Conservation (phyloP, 64 coral and sea anemone genomes). For the Orbicella faveolata region DNA sequence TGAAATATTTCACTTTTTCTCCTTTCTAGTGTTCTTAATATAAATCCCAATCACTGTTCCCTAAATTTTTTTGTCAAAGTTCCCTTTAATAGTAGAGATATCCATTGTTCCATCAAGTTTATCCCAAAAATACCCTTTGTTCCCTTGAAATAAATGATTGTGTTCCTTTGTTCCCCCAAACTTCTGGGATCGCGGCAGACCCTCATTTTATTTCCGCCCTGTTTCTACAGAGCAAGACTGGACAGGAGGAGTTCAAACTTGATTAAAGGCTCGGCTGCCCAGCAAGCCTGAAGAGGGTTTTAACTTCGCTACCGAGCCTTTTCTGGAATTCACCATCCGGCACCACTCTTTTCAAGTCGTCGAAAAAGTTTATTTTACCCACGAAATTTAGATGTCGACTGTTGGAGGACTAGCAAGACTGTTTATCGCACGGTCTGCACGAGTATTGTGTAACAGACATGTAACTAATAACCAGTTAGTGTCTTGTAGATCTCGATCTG, state of each 20-base stretch:
- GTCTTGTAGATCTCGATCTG: slow-evolving; percentile 40
- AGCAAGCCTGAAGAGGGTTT: neutral
- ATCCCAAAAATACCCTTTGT: no score
- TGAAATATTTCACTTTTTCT: no score
- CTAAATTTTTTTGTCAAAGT: no score
- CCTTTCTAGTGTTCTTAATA: no score
- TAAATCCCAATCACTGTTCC: no score
- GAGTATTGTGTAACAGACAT: slow-evolving; percentile 33
- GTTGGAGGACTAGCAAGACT: neutral
- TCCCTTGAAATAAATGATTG: no score
- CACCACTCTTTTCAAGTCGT: no score
- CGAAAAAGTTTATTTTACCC: neutral
- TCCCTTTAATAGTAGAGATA: no score
- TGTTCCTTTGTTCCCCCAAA: no score
- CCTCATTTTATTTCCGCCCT: neutral
- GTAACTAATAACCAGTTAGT: slow-evolving; percentile 18
- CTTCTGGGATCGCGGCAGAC: no score
- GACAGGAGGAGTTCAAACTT: neutral
- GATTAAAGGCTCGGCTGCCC: neutral
- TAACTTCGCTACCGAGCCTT: slow-evolving; percentile 9
- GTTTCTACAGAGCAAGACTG: neutral
- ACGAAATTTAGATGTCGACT: neutral
- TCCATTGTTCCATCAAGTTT: no score
- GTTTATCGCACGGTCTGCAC: slow-evolving; percentile 21
- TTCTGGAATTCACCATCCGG: neutral